These are phyloP conservation scores for Spheniscus humboldti DNA, from an alignment of 2,797 vertebrate species.

Conservation along the genomic window DNA sequence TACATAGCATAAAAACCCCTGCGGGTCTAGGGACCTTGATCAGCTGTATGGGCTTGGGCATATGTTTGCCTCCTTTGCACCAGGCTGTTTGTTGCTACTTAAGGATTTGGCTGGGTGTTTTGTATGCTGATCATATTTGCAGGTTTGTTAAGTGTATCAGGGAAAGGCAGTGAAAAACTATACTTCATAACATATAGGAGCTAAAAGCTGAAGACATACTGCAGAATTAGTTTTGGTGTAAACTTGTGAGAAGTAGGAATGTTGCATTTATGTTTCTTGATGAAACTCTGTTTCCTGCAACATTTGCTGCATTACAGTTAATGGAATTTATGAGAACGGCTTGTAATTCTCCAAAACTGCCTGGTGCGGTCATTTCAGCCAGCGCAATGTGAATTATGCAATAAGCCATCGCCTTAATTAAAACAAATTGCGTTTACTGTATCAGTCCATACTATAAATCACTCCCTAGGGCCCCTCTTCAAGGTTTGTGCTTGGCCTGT, in stretches of 20 bases:
- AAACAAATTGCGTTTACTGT: conserved; percentile 74
- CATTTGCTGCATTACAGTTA: conserved; percentile 64
- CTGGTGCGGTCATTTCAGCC: conserved; percentile 64
- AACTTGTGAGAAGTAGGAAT: not conserved
- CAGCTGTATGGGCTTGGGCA: not conserved
- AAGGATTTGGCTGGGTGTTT: not conserved
- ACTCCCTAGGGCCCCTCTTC: conserved; percentile 62
- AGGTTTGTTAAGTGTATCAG: not conserved
- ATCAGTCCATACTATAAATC: conserved; percentile 66
- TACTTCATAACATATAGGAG: not conserved
- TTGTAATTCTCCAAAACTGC: conserved; percentile 71
- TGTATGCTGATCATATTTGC: not conserved
- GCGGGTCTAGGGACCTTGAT: not conserved
- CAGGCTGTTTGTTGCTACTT: not conserved
- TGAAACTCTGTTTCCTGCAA: conserved; percentile 41
- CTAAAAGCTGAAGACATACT: not conserved
- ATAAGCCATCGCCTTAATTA: conserved; percentile 75
- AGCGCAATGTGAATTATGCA: conserved; percentile 72
- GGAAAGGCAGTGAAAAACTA: not conserved
- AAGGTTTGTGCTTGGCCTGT: conserved; percentile 47
- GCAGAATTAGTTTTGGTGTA: not conserved
- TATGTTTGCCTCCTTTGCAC: not conserved
- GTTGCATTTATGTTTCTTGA: conserved; percentile 38
- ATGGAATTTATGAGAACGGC: conserved; percentile 67
- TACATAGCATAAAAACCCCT: not conserved